A percentile compares a stretch with the other conserved stretches of the same genome.
Evolutionary conservation across 1,140 invertebrate species (phyloP).

Genomic region (Cotesia chilonis): DNA sequence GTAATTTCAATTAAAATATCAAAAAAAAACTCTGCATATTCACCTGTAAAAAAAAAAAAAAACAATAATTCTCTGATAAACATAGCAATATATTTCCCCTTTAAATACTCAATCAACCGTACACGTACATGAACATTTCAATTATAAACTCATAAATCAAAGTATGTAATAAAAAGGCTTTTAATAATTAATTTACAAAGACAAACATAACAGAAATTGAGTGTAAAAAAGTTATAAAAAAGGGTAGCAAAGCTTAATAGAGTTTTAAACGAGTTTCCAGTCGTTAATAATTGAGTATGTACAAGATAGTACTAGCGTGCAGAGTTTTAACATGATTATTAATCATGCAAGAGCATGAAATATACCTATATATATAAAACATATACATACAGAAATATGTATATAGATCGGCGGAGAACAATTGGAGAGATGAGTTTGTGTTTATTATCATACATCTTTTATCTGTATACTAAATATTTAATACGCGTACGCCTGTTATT

Average conservation of each 20-base stretch:
- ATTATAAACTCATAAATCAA: too few relatives aligned
- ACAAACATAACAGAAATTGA: background rate
- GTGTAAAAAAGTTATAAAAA: background rate
- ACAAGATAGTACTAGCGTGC: slow-evolving; percentile 25
- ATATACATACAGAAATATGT: background rate
- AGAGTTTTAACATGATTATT: slow-evolving; percentile 16
- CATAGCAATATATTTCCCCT: too few relatives aligned
- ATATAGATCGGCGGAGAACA: background rate
- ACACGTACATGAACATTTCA: too few relatives aligned
- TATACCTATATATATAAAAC: background rate
- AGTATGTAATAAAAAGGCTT: too few relatives aligned
- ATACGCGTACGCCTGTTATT: slow-evolving; percentile 38
- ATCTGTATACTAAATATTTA: background rate
- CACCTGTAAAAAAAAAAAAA: too few relatives aligned
- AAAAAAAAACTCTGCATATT: too few relatives aligned
- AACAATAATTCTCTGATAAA: too few relatives aligned
- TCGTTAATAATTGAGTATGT: slow-evolving; percentile 14
- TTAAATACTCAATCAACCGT: too few relatives aligned
- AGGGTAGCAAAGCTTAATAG: background rate
- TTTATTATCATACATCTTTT: slow-evolving; percentile 3
- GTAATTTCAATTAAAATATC: too few relatives aligned
- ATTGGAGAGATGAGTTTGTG: slow-evolving; percentile 20
- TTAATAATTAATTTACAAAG: too few relatives aligned
- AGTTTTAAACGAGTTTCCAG: background rate
- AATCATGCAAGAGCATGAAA: slow-evolving; percentile 16